phyloP scores from a whole-genome alignment of 2,888 invertebrate genomes.

The Tachina lurida region DNA sequence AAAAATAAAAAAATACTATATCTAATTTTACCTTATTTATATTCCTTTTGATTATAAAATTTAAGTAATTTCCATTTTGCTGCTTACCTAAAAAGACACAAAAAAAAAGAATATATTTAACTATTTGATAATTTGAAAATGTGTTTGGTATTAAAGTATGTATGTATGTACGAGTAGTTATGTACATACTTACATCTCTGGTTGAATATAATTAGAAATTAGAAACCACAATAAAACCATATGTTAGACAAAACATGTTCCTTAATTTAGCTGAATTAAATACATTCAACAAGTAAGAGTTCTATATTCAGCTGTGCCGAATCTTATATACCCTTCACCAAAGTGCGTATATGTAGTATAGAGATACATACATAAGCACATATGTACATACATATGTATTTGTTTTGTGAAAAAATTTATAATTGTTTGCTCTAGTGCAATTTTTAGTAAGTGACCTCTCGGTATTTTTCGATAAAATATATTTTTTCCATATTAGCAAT shows the following conservation, averaged over 20 bases:
- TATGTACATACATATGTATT: no score
- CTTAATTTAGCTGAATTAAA: constrained; percentile 1
- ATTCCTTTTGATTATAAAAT: neutral
- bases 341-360: no score
- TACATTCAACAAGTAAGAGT: neutral
- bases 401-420: no score
- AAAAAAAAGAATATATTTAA: neutral
- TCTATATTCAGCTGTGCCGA: no score
- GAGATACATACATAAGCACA: no score
- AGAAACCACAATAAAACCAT: constrained; percentile 53
- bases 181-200: neutral
- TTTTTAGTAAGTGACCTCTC: no score
- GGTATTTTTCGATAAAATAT: no score
- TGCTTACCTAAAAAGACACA: constrained; percentile 65
- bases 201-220: constrained; percentile 9
- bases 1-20: no score
- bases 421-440: no score
- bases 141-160: neutral
- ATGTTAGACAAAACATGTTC: constrained; percentile 27
- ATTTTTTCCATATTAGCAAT: no score
- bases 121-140: neutral
- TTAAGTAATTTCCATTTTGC: neutral
- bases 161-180: no score
- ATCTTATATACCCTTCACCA: no score
- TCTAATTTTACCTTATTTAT: constrained; percentile 6